Conservation (phyloP, 2,113 vertebrate genomes). For the Columba livia region DNA sequence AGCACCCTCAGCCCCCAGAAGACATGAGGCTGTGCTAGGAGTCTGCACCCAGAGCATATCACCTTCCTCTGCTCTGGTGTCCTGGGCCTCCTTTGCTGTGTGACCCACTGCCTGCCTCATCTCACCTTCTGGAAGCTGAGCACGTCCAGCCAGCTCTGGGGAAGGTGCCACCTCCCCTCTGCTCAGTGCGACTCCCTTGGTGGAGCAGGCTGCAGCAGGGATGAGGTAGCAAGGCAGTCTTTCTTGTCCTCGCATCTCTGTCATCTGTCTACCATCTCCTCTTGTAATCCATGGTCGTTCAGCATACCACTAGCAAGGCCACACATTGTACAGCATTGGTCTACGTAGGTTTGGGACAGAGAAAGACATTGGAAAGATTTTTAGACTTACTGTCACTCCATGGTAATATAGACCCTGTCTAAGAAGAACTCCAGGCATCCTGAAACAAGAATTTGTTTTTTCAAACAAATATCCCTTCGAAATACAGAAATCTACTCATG, state of each 20-base stretch:
- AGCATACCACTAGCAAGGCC: neutral
- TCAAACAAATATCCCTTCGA: neutral
- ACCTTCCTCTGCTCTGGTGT: neutral
- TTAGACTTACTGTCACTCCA: neutral
- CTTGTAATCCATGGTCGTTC: neutral
- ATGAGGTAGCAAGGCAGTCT: neutral
- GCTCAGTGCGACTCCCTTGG: neutral
- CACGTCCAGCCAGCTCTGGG: neutral
- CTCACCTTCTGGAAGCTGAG: neutral
- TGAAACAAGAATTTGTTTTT: neutral
- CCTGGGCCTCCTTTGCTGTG: neutral
- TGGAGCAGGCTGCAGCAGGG: neutral
- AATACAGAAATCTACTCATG: neutral
- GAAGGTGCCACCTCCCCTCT: neutral
- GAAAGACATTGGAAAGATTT: neutral
- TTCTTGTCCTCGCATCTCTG: neutral
- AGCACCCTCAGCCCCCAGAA: neutral
- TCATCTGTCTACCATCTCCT: neutral
- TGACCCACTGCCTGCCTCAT: neutral
- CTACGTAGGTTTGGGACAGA: neutral
- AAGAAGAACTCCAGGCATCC: neutral
- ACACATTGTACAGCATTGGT: no score
- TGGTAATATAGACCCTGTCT: neutral
- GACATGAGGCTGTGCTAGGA: neutral
- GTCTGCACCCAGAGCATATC: neutral